Base-by-base conservation (phyloP, 2,113 vertebrate species). In the Rhea americana region DNA sequence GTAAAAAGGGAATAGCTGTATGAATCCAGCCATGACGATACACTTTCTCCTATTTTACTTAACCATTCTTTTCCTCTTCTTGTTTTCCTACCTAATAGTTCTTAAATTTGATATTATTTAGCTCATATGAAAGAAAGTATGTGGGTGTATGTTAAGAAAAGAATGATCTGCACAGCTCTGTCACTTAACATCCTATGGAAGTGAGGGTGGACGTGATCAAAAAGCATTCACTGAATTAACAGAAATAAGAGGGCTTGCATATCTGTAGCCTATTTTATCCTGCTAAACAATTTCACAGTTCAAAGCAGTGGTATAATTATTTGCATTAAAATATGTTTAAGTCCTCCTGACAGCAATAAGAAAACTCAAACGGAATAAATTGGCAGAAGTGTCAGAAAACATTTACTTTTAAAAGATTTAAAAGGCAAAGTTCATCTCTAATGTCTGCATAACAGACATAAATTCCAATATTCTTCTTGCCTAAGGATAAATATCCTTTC, bases 101-200 rank as follows among this genome's bases (percentile, higher is more conserved):
- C 93, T 95, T 93, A 93, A 87, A 96, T 91, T 87, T 91, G 71
- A 32, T 94, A 95, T 95, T 96, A 96, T 94, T 96, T 96, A 94
- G 93, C 87, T 96, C 78, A 85, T 73, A 37, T 87, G 87, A 96
- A 96, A 96, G 93, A 96, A 96, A 95, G 94, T 82, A 66, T 73
- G 96, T 96, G 95, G 95, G 96, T 91, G 96, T 95, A 85, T 35
- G 95, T 94, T 96, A 95, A 96, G 96, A 96, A 96, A 96, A 96
- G 96, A 91, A 96, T 85, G 91, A 96, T 96, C 94, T 89, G 89
- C 87, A 85, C 74, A 94, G 95, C 37, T 96, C 87, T 96, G 95
- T 96, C 96, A 96, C 95, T 96, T 96, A 82, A 94, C 93, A 96
- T 96, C 93, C 96, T 95, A 91, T 96, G 96, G 91, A 96, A 96